Conservation (phyloP, 2,888 invertebrate species). For the Cinara cedri region DNA sequence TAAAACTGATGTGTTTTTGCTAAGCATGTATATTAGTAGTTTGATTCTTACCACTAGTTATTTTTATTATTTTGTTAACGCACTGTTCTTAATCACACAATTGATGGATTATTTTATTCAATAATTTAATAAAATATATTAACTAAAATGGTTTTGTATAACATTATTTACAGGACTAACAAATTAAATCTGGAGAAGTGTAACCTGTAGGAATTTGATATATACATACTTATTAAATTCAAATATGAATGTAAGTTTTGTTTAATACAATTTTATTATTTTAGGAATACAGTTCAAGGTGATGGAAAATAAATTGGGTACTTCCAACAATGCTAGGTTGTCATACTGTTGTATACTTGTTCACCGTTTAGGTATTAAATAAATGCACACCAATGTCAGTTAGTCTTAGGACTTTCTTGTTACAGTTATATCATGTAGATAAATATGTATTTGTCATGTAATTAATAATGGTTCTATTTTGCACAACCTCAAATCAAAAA, state of each 20-base stretch:
- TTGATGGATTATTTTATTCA: background rate
- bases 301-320: constrained; percentile 36
- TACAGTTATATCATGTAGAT: constrained; percentile 26
- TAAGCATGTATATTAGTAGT: too few relatives aligned
- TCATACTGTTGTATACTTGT: background rate
- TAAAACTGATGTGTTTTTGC: too few relatives aligned
- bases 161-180: constrained; percentile 45
- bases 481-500: constrained; percentile 31
- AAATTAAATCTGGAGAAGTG: constrained; percentile 48
- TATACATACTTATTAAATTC: background rate
- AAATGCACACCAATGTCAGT: constrained; percentile 20
- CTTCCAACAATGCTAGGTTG: constrained; percentile 36
- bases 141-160: constrained; percentile 4
- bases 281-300: constrained; percentile 39
- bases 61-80: too few relatives aligned
- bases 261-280: constrained; percentile 39
- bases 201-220: constrained; percentile 46
- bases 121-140: background rate
- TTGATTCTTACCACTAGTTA: too few relatives aligned
- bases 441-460: background rate
- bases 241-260: constrained; percentile 31
- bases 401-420: constrained; percentile 4
- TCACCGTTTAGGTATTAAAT: constrained; percentile 12
- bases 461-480: constrained; percentile 22
- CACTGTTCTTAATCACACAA: too few relatives aligned